Percentiles rank a stretch among this genome's conserved stretches.
Evolutionary conservation across 2,113 vertebrate genomes (phyloP).

Genomic region (Montifringilla adamsi): DNA sequence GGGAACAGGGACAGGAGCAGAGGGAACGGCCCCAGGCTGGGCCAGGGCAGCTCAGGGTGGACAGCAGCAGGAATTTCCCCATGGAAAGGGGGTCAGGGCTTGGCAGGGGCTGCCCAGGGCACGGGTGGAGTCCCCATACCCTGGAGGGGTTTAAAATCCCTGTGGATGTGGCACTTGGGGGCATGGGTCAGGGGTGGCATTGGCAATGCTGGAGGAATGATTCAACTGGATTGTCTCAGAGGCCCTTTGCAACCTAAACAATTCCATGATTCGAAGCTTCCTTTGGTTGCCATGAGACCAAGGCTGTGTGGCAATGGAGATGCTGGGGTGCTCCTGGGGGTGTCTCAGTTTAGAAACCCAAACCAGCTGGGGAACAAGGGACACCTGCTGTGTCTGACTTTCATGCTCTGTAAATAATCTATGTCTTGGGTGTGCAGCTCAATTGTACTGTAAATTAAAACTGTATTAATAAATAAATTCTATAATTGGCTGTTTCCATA

Average conservation of each 20-base stretch:
- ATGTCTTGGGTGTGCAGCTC: background rate
- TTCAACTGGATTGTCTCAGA: fast-evolving
- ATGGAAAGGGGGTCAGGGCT: background rate
- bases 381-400: background rate
- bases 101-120: background rate
- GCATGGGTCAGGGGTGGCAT: background rate
- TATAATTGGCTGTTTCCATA: background rate
- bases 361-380: background rate
- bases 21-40: background rate
- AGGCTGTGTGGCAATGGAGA: background rate
- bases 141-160: fast-evolving
- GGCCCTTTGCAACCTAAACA: background rate
- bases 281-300: background rate
- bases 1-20: background rate
- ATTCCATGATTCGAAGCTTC: background rate
- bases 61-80: background rate
- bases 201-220: background rate
- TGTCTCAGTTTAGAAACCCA: background rate
- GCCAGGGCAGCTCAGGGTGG: fast-evolving
- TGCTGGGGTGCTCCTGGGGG: background rate
- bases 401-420: background rate
- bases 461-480: background rate
- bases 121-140: background rate
- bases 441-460: background rate
- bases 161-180: background rate